Evolutionary conservation across 2,888 invertebrate species (phyloP), one percentile per base, ranked within the genome.

Genomic region (Eledona agricola): DNA sequence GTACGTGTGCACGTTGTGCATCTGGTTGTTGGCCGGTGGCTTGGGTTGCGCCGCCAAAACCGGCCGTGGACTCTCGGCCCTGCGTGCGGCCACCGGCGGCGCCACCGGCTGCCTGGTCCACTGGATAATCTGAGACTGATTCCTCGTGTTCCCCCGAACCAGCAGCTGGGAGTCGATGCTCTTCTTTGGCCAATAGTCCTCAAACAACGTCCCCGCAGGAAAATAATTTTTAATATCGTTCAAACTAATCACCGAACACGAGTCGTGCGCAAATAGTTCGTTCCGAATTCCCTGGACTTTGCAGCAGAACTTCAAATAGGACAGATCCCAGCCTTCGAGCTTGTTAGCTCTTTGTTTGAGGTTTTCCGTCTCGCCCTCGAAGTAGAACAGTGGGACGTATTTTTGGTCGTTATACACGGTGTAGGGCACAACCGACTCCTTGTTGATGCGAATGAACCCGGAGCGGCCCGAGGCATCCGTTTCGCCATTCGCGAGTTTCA

Each of bases 141-240:
- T 84, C 70, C 87, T 86, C 22, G 67, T 59, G 28, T 62, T 64
- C 51, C 86, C 84, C 37, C 83, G 84, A 63, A 90, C 85, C 29
- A 91, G 77, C 10, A 91, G 80, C 72, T 90, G 90, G 0, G 89
- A 87, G 68, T 92, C 92, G 58, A 90, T 86, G 50, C 90, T 89
- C 77, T 93, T 92, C 72, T 88, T 89, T 0, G 94, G 94, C 94
- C 94, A 94, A 75, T 93, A 94, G 67, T 93, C 93, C 72, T 94
- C 93, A 71, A 94, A 94, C 64, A 88, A 85, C 0, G 93, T 93
- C 12, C 91, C 91, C 4, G 89, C 89, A 0, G 93, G 93, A 67
- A 94, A 93, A 72, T 93, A 93, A 73, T 90, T 90, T 73, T 90
- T 91, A 65, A 94, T 92, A 77, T 94, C 93, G 23, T 89, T 86